A percentile compares a stretch with the other conserved stretches of the same genome.
phyloP scores from a whole-genome alignment of 2,888 invertebrate genomes.

The Caenorhabditis wallacei region DNA sequence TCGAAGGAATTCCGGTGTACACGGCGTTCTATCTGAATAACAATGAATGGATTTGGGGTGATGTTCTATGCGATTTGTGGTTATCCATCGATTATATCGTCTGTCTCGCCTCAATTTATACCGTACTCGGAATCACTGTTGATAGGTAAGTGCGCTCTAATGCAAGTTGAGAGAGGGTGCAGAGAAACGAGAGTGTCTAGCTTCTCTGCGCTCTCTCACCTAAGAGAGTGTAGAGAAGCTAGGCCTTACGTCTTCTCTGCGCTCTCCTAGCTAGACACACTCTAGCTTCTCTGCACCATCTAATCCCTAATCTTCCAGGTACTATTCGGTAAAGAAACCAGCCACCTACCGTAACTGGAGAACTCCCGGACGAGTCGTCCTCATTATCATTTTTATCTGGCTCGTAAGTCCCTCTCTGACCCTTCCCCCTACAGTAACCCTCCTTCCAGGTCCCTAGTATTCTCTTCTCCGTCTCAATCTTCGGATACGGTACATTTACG shows the following conservation, averaged over 20 bases:
- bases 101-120: conserved; percentile 98
- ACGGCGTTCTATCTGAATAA: conserved; percentile 97
- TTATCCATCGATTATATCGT: conserved; percentile 97
- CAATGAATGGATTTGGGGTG: conserved; percentile 93
- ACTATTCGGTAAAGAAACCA: conserved; percentile 98
- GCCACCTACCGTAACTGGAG: conserved; percentile 96
- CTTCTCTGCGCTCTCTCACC: not conserved
- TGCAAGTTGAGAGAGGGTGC: too few species aligned
- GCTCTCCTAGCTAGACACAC: not conserved
- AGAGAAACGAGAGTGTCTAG: too few species aligned
- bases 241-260: not conserved
- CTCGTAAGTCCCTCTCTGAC: conserved; percentile 70
- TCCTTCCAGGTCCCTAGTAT: conserved; percentile 89
- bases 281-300: not conserved
- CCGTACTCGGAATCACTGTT: conserved; percentile 97
- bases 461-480: conserved; percentile 97
- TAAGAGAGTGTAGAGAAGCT: not conserved
- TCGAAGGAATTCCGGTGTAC: conserved; percentile 98
- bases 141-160: conserved; percentile 87
- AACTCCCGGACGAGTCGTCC: conserved; percentile 78
- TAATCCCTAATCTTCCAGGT: conserved; percentile 84
- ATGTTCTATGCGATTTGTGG: conserved; percentile 97
- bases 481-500: conserved; percentile 98
- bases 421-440: too few species aligned
- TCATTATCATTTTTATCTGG: conserved; percentile 82